Percentiles rank a stretch among this genome's conserved stretches.
phyloP scores from a whole-genome alignment of 2,797 vertebrate genomes.

The Channallabes apus region DNA sequence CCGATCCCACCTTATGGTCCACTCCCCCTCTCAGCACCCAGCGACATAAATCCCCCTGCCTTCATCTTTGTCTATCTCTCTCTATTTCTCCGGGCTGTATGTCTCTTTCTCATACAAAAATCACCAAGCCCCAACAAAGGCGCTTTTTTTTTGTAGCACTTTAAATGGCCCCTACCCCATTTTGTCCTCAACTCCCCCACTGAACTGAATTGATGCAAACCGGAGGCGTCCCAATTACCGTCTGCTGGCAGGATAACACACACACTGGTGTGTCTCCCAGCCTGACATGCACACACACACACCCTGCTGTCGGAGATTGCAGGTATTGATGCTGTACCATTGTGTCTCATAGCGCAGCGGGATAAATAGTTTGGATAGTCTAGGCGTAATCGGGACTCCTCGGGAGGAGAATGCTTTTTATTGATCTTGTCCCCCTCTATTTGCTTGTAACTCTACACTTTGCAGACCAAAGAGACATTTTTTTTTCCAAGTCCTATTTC shows the following conservation, averaged over 20 bases:
- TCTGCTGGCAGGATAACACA: constrained; percentile 67
- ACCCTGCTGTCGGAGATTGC: constrained; percentile 63
- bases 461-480: constrained; percentile 33
- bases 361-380: constrained; percentile 71
- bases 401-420: constrained; percentile 75
- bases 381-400: constrained; percentile 73
- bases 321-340: constrained; percentile 76
- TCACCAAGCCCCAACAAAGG: constrained; percentile 32
- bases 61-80: constrained; percentile 53
- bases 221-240: constrained; percentile 69
- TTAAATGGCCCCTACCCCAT: constrained; percentile 65
- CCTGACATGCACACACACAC: constrained; percentile 62
- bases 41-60: constrained; percentile 44
- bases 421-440: constrained; percentile 64
- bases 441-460: constrained; percentile 39
- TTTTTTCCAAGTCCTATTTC: constrained; percentile 29
- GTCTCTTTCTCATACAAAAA: constrained; percentile 53
- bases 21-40: constrained; percentile 44
- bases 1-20: constrained; percentile 59
- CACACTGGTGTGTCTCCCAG: constrained; percentile 56
- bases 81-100: constrained; percentile 49
- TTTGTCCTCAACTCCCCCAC: constrained; percentile 68
- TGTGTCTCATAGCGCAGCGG: constrained; percentile 71
- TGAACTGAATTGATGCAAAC: constrained; percentile 75
- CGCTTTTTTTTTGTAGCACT: constrained; percentile 62